These are phyloP conservation scores for Epistrophe grossulariae DNA, from an alignment of 2,888 invertebrate species.

Conservation along the genomic window DNA sequence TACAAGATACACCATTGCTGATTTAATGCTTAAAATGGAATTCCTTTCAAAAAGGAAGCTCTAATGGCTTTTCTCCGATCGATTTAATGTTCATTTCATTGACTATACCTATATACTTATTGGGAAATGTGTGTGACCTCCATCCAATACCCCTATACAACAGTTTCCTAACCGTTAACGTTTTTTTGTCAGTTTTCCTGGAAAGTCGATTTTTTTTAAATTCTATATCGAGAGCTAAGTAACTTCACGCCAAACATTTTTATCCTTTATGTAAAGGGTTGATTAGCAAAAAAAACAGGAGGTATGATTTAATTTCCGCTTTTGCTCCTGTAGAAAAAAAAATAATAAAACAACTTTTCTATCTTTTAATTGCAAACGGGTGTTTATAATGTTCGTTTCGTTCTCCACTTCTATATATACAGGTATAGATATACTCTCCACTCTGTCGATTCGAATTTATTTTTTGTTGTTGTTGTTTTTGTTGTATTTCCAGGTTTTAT, in stretches of 20 bases:
- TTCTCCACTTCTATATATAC: background rate
- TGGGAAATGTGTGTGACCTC: background rate
- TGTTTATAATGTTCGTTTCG: conserved; percentile 37
- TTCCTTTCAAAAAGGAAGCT: background rate
- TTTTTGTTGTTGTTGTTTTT: background rate
- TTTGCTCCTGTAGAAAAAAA: background rate
- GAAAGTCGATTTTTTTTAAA: conserved; percentile 2
- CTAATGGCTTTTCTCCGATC: background rate
- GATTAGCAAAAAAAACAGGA: background rate
- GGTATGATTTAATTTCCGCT: conserved; percentile 59
- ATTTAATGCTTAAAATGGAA: conserved; percentile 1
- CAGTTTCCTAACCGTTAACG: background rate
- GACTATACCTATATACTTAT: background rate
- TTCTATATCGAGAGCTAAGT: conserved; percentile 1
- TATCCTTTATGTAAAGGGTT: background rate
- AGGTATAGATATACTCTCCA: too few relatives aligned
- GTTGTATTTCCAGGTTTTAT: background rate
- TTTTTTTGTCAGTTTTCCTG: background rate
- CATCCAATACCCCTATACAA: background rate
- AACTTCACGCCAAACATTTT: conserved; percentile 5
- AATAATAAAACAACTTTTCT: conserved; percentile 17
- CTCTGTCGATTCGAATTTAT: conserved; percentile 1
- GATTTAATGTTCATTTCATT: conserved; percentile 3
- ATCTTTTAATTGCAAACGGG: conserved; percentile 63
- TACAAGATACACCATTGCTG: background rate